A percentile compares a stretch with the other conserved stretches of the same genome.
phyloP scores from a whole-genome alignment of 2,113 vertebrate species.

The Gavialis gangeticus region DNA sequence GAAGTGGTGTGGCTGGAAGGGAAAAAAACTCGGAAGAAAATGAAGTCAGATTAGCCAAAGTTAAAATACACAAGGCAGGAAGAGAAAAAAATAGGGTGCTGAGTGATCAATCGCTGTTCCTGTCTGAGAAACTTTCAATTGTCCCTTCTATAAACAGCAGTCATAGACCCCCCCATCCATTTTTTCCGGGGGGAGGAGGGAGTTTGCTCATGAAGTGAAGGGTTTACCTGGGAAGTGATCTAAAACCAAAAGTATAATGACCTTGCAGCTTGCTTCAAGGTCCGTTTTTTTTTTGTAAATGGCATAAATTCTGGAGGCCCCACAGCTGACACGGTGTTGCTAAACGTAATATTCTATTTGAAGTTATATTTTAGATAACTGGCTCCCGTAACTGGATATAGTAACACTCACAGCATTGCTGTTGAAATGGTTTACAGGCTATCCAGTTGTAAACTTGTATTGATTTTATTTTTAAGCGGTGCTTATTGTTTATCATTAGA shows the following conservation, averaged over 20 bases:
- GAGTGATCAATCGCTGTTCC: not conserved
- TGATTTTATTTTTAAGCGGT: not conserved
- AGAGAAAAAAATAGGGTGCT: rapidly evolving
- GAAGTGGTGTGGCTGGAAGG: rapidly evolving
- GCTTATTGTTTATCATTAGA: constrained; percentile 15
- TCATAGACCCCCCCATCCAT: rapidly evolving
- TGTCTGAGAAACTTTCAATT: not conserved
- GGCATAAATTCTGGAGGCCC: not conserved
- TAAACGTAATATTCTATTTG: not conserved
- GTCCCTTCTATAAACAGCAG: not conserved
- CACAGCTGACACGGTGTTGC: rapidly evolving
- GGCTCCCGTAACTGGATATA: not conserved
- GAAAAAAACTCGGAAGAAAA: not conserved
- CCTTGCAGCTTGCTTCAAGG: not conserved
- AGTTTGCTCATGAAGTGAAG: not conserved
- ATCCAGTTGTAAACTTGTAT: not conserved
- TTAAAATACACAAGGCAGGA: not conserved
- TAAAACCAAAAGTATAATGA: not conserved
- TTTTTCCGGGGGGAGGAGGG: not conserved
- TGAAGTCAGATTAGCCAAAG: not conserved
- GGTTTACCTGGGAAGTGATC: not conserved
- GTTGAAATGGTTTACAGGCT: not conserved
- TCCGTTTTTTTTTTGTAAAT: not conserved
- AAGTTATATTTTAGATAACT: not conserved
- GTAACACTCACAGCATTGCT: not conserved